Evolutionary conservation across 2,113 vertebrate species (phyloP).

Genomic region (Eretmochelys imbricata): DNA sequence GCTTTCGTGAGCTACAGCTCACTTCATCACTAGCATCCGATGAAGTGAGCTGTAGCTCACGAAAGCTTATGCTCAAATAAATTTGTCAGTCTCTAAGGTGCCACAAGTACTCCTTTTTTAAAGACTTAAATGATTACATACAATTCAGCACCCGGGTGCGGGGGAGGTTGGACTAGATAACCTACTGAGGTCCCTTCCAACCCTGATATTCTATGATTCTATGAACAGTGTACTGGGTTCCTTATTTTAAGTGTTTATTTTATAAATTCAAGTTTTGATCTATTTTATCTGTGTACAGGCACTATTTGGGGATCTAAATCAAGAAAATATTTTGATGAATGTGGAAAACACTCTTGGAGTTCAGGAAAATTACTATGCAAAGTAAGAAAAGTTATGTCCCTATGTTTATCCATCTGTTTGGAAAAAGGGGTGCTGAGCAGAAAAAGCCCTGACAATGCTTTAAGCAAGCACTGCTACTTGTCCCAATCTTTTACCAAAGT

Average conservation of each 20-base stretch:
- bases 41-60: too few relatives aligned
- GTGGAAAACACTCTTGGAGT: not conserved
- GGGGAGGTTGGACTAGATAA: too few relatives aligned
- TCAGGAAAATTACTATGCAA: not conserved
- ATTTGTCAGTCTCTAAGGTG: too few relatives aligned
- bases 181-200: too few relatives aligned
- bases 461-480: not conserved
- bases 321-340: not conserved
- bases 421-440: not conserved
- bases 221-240: not conserved
- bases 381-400: not conserved
- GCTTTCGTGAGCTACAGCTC: too few relatives aligned
- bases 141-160: not conserved
- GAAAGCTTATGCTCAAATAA: too few relatives aligned
- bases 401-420: not conserved
- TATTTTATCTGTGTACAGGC: not conserved
- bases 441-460: not conserved
- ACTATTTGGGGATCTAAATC: not conserved
- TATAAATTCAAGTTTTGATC: not conserved
- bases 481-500: not conserved
- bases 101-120: too few relatives aligned
- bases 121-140: accelerated
- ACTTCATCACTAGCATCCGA: too few relatives aligned
- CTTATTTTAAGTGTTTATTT: not conserved
- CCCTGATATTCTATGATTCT: not conserved